A percentile compares a stretch with the other conserved stretches of the same genome.
phyloP scores from a whole-genome alignment of 2,113 vertebrate genomes.

The Heterotis niloticus region DNA sequence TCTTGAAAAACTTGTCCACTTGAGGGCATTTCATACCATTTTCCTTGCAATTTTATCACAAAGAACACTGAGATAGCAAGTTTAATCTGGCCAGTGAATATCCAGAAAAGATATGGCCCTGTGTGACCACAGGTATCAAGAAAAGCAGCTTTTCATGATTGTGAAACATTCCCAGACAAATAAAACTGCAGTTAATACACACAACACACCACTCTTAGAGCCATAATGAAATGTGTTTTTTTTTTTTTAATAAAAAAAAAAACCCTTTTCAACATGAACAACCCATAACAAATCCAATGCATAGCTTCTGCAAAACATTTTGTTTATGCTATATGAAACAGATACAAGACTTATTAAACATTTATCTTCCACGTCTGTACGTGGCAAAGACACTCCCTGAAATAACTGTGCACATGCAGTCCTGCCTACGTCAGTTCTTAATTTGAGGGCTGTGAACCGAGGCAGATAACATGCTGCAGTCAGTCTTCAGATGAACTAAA shows the following conservation, averaged over 20 bases:
- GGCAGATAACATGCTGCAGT: background rate
- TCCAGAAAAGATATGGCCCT: slow-evolving; percentile 28
- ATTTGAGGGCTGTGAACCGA: background rate
- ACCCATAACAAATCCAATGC: background rate
- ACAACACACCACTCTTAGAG: background rate
- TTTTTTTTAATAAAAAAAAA: background rate
- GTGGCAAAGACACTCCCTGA: background rate
- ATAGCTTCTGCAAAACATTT: background rate
- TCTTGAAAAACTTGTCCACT: too few species aligned
- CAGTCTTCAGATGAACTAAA: background rate
- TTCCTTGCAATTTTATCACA: background rate
- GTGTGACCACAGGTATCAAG: slow-evolving; percentile 23
- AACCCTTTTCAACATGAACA: background rate
- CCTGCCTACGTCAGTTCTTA: background rate
- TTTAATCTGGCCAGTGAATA: slow-evolving; percentile 18
- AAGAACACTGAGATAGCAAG: slow-evolving; percentile 5
- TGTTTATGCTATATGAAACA: background rate
- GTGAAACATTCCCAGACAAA: background rate
- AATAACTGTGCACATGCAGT: background rate
- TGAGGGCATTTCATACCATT: too few species aligned
- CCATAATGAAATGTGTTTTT: background rate
- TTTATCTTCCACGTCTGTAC: background rate
- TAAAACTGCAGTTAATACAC: background rate
- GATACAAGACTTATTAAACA: background rate
- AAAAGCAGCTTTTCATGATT: slow-evolving; percentile 19